phyloP scores from a whole-genome alignment of 2,797 vertebrate genomes.

The Tragopan temminckii region DNA sequence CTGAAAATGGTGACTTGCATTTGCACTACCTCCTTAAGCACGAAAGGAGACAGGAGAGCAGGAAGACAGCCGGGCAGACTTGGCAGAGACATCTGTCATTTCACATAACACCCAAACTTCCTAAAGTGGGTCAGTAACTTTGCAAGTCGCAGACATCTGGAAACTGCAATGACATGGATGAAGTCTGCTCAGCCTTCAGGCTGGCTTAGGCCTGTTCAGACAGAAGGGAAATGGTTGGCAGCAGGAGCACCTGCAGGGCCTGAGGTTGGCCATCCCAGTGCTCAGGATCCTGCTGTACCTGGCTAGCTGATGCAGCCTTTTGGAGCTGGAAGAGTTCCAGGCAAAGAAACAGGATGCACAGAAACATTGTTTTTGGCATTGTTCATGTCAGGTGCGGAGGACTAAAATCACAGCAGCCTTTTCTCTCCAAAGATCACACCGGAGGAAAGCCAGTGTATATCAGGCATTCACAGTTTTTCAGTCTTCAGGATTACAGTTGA shows the following conservation, averaged over 20 bases:
- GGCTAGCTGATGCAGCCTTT: neutral
- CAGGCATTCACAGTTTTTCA: neutral
- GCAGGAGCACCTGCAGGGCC: neutral
- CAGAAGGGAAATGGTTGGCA: neutral
- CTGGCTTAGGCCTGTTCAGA: neutral
- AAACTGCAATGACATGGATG: neutral
- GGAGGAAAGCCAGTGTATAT: neutral
- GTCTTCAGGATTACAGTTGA: neutral
- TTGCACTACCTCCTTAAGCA: neutral
- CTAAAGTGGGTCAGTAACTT: neutral
- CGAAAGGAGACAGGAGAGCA: neutral
- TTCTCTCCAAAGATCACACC: neutral
- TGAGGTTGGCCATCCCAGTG: neutral
- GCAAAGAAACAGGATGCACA: neutral
- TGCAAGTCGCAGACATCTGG: neutral
- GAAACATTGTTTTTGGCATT: fast-evolving
- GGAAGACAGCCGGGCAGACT: neutral
- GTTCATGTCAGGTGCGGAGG: neutral
- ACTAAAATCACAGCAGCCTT: neutral
- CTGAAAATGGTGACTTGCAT: neutral
- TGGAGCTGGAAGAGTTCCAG: neutral
- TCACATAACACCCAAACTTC: neutral
- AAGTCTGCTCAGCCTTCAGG: neutral
- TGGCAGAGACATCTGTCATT: neutral
- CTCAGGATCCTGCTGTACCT: neutral